A percentile compares a stretch with the other conserved stretches of the same genome.
Evolutionary conservation across 2,888 invertebrate genomes (phyloP).

Genomic region (Allolobophora icterica): DNA sequence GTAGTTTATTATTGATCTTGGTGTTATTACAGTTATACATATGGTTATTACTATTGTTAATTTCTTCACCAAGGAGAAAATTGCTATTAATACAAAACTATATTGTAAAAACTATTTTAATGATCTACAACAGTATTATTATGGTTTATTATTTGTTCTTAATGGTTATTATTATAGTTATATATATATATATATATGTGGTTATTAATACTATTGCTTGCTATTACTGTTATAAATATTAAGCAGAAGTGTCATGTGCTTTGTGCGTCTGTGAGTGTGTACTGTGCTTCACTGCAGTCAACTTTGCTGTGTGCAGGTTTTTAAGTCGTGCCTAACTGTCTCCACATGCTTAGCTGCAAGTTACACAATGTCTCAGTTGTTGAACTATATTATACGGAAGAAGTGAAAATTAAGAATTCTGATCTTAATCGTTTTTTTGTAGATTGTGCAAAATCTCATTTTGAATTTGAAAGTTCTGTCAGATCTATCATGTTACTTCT

Average conservation of each 20-base stretch:
- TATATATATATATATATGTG: neutral
- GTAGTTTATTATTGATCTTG: neutral
- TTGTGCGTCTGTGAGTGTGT: neutral
- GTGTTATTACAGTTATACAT: neutral
- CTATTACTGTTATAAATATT: slow-evolving; percentile 17
- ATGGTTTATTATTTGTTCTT: neutral
- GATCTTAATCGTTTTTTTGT: neutral
- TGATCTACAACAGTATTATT: neutral
- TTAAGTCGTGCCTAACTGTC: slow-evolving; percentile 17
- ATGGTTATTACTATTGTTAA: neutral
- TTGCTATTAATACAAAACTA: too few species aligned
- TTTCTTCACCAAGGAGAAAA: neutral
- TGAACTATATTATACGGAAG: neutral
- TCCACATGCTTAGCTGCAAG: neutral
- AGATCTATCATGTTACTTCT: neutral
- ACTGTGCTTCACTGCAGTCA: neutral
- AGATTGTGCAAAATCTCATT: slow-evolving; percentile 6
- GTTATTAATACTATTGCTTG: slow-evolving; percentile 1
- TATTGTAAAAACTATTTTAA: neutral
- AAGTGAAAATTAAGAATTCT: neutral
- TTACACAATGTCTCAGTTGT: slow-evolving; percentile 6
- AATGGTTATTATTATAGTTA: neutral
- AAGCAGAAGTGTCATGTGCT: neutral
- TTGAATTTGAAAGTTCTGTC: slow-evolving; percentile 9
- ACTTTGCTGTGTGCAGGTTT: slow-evolving; percentile 6